Percentiles rank a stretch among this genome's conserved stretches.
Conservation (phyloP, 2,888 invertebrate genomes). For the Oxycera nigricornis region DNA sequence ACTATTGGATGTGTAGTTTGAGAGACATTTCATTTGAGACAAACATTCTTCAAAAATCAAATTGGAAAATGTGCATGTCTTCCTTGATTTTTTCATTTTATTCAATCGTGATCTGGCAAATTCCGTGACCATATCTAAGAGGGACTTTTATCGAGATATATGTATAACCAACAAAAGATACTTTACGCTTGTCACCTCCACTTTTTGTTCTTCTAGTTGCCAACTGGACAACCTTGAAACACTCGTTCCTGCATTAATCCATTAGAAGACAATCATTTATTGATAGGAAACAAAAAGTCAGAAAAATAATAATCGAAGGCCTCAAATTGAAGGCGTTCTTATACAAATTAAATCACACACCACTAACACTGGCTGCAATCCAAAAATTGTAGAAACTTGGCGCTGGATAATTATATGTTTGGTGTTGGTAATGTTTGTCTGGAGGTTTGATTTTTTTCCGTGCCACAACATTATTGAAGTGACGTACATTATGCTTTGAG, state of each 20-base stretch:
- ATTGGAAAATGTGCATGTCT: too few species aligned
- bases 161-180: too few species aligned
- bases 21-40: too few species aligned
- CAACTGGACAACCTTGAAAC: too few species aligned
- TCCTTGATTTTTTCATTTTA: too few species aligned
- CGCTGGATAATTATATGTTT: slow-evolving; percentile 45
- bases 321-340: not conserved
- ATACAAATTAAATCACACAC: not conserved
- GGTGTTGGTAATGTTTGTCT: slow-evolving; percentile 41
- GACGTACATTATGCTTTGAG: not conserved
- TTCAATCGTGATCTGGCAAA: too few species aligned
- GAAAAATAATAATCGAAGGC: not conserved
- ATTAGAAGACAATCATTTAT: not conserved
- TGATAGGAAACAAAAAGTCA: not conserved
- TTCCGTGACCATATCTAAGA: too few species aligned
- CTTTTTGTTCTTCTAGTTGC: too few species aligned
- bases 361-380: slow-evolving; percentile 39
- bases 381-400: slow-evolving; percentile 44
- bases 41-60: too few species aligned
- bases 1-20: too few species aligned
- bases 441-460: slow-evolving; percentile 1
- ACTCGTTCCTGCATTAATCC: not conserved
- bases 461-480: not conserved
- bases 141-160: too few species aligned
- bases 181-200: too few species aligned